Base-by-base conservation (phyloP, 1,140 invertebrate species). In the Oppia nitens region DNA sequence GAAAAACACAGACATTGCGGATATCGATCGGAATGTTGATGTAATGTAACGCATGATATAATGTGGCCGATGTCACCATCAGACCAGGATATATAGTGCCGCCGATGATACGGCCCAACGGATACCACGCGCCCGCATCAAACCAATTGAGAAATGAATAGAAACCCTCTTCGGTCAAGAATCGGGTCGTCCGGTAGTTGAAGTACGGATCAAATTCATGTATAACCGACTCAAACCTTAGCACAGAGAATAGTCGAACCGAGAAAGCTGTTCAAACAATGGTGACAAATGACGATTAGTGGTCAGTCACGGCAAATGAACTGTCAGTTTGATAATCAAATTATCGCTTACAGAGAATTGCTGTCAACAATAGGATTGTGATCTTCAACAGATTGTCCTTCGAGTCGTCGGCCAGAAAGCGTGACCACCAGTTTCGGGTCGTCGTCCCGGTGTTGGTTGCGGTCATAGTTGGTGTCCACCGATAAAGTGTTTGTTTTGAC, bases 121-220 rank as follows among this genome's bases (percentile, higher is more conserved):
- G 92, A 77, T 97, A 98, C 94, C 94, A 98, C 68, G 93, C 93
- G 73, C 90, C 72, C 71, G 97, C 93, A 78, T 98, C 93, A 78
- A 97, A 98, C 93, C 93, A 98, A 73, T 98, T 98, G 71, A 96
- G 90, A 73, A 98, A 97, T 60, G 83, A 85, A 73, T 97, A 98
- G 72, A 96, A 97, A 2, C 93, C 94, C 75, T 97, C 84, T 72
- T 97, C 91, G 2, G 89, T 81, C 55, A 98, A 74, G 71, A 83
- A 97, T 64, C 88, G 83, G 12, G 94, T 98, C 40, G 93, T 96
- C 66, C 94, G 80, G 72, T 97, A 98, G 75, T 98, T 98, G 70
- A 97, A 98, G 70, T 97, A 97, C 1, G 93, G 93, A 83, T 97
- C 93, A 75, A 97, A 98, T 74, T 97, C 93, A 75, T 97, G 93